phyloP scores from a whole-genome alignment of 2,888 invertebrate species.

The Leptinotarsa tumamoca region DNA sequence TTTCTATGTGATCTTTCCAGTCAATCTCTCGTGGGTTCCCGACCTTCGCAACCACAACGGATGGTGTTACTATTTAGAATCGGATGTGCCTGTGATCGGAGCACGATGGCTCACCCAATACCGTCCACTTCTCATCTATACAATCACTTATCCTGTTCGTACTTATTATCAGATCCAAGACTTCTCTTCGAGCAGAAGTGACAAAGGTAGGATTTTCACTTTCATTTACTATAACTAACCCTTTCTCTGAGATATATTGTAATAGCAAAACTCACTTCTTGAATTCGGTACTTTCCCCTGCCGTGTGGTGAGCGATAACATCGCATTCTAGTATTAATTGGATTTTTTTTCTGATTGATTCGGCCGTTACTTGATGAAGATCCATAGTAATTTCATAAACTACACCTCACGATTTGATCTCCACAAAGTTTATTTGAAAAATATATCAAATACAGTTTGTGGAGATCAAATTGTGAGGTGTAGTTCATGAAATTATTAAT shows the following conservation, averaged over 20 bases:
- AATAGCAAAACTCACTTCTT: conserved; percentile 21
- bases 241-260: not conserved
- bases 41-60: not conserved
- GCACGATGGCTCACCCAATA: conserved; percentile 18
- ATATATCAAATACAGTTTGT: too few species aligned
- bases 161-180: not conserved
- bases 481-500: too few species aligned
- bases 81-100: conserved; percentile 26
- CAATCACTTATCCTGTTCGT: not conserved
- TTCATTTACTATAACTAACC: conserved; percentile 1
- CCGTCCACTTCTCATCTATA: not conserved
- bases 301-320: conserved; percentile 34
- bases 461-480: too few species aligned
- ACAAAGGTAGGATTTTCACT: not conserved
- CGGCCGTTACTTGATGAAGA: too few species aligned
- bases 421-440: too few species aligned
- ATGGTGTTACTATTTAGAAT: not conserved
- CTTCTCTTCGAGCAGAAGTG: not conserved
- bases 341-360: too few species aligned
- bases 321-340: conserved; percentile 10
- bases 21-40: conserved; percentile 22
- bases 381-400: too few species aligned
- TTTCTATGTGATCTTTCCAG: conserved; percentile 14
- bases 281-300: conserved; percentile 30
- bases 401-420: too few species aligned